Conservation (phyloP, 1,140 invertebrate genomes). For the Eciton burchellii region DNA sequence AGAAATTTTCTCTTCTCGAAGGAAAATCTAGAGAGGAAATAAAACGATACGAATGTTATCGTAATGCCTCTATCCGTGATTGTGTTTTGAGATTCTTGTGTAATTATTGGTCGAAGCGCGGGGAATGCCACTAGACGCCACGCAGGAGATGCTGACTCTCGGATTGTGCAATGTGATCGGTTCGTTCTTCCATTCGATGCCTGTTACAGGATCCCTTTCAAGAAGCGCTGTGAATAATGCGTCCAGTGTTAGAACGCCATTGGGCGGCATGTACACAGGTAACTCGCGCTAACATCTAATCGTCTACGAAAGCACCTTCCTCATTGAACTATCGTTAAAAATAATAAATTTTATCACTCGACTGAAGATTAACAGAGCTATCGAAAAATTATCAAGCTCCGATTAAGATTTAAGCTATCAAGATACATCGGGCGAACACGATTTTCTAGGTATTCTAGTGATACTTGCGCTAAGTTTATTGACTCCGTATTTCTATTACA, state of each 20-base stretch:
- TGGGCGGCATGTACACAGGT: slow-evolving; percentile 91
- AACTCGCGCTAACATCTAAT: slow-evolving; percentile 17
- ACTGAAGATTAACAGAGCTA: slow-evolving; percentile 5
- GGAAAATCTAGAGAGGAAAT: too few species aligned
- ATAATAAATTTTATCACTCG: too few species aligned
- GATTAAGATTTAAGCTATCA: too few species aligned
- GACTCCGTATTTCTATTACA: slow-evolving; percentile 93
- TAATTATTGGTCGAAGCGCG: slow-evolving; percentile 80
- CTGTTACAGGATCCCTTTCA: slow-evolving; percentile 92
- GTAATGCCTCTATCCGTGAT: not conserved
- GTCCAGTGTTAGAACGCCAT: slow-evolving; percentile 91
- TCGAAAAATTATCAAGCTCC: not conserved
- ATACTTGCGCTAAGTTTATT: slow-evolving; percentile 90
- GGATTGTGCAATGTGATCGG: slow-evolving; percentile 91
- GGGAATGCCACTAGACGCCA: slow-evolving; percentile 88
- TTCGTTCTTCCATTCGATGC: slow-evolving; percentile 92
- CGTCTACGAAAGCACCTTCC: too few species aligned
- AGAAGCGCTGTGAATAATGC: slow-evolving; percentile 92
- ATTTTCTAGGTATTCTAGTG: slow-evolving; percentile 88
- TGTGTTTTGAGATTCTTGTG: not conserved
- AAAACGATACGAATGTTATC: too few species aligned
- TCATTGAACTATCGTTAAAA: too few species aligned
- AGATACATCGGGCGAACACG: not conserved
- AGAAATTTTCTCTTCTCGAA: too few species aligned
- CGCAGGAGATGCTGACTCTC: slow-evolving; percentile 91